phyloP scores from a whole-genome alignment of 1,140 invertebrate genomes.

The Whitmania pigra region DNA sequence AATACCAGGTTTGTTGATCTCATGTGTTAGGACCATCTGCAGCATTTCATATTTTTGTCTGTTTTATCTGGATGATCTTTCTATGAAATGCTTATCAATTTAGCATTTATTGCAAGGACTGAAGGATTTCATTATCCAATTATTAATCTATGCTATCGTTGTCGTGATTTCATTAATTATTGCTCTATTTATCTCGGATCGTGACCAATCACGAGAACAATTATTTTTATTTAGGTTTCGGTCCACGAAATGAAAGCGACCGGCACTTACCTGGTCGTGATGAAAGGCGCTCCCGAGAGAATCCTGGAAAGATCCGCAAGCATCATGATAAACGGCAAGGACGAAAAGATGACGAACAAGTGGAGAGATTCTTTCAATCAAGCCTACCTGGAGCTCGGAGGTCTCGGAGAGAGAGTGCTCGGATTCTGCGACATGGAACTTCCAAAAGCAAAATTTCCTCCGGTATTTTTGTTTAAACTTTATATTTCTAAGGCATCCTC shows the following conservation, averaged over 20 bases:
- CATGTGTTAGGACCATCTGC: too few relatives aligned
- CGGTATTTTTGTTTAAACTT: neutral
- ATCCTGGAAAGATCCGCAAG: constrained; percentile 89
- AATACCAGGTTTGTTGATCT: constrained; percentile 59
- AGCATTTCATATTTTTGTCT: too few relatives aligned
- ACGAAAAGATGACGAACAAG: constrained; percentile 37
- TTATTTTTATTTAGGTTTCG: constrained; percentile 44
- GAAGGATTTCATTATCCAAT: too few relatives aligned
- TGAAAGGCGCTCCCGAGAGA: constrained; percentile 98
- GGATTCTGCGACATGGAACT: constrained; percentile 78
- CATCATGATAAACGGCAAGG: constrained; percentile 91
- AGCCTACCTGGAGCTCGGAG: constrained; percentile 93
- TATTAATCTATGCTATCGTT: too few relatives aligned
- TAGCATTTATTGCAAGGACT: too few relatives aligned
- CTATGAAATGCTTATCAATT: too few relatives aligned
- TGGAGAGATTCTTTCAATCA: constrained; percentile 24
- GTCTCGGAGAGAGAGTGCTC: constrained; percentile 28
- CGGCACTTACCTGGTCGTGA: constrained; percentile 86
- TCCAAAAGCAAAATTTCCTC: constrained; percentile 73
- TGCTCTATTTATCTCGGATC: too few relatives aligned
- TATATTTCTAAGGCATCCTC: too few relatives aligned
- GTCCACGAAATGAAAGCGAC: constrained; percentile 77
- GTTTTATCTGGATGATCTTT: too few relatives aligned
- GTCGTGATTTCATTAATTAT: too few relatives aligned
- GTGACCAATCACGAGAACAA: too few relatives aligned